phyloP scores from a whole-genome alignment of 2,113 vertebrate genomes.

The Labeo rohita region DNA sequence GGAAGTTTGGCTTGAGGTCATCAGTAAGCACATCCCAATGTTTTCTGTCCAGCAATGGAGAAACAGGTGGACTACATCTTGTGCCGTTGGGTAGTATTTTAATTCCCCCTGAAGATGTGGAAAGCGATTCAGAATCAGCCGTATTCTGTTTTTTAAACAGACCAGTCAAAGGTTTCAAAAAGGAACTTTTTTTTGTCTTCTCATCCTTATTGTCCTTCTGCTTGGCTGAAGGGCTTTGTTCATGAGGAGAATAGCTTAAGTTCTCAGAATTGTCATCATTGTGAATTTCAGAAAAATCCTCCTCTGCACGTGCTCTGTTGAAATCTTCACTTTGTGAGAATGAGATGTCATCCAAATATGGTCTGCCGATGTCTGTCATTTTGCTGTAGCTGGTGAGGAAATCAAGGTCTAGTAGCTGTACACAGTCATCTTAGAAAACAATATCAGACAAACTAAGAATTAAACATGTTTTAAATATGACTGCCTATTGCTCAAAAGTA shows the following conservation, averaged over 20 bases:
- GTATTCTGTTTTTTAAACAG: constrained; percentile 56
- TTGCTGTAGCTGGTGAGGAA: neutral
- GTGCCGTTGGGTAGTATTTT: constrained; percentile 66
- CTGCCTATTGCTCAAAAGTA: neutral
- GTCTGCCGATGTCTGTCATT: constrained; percentile 61
- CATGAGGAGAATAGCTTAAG: constrained; percentile 38
- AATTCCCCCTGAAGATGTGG: constrained; percentile 37
- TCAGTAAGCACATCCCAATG: constrained; percentile 38
- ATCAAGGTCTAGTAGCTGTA: neutral
- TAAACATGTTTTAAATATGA: neutral
- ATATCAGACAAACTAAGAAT: neutral
- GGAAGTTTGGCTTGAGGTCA: constrained; percentile 57
- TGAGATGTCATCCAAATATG: constrained; percentile 41
- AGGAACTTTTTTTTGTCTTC: constrained; percentile 56
- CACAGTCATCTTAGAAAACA: neutral
- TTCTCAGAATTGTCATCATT: constrained; percentile 31
- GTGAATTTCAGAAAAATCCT: neutral
- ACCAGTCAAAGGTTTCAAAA: constrained; percentile 68
- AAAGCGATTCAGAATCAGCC: constrained; percentile 49
- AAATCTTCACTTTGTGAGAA: constrained; percentile 42
- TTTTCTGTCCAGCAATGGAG: constrained; percentile 64
- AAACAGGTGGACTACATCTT: constrained; percentile 70
- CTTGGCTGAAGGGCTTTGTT: constrained; percentile 46
- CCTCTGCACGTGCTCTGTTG: neutral
- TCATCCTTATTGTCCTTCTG: constrained; percentile 36